Base-by-base conservation (phyloP, 2,113 vertebrate genomes). In the Raja brachyura region DNA sequence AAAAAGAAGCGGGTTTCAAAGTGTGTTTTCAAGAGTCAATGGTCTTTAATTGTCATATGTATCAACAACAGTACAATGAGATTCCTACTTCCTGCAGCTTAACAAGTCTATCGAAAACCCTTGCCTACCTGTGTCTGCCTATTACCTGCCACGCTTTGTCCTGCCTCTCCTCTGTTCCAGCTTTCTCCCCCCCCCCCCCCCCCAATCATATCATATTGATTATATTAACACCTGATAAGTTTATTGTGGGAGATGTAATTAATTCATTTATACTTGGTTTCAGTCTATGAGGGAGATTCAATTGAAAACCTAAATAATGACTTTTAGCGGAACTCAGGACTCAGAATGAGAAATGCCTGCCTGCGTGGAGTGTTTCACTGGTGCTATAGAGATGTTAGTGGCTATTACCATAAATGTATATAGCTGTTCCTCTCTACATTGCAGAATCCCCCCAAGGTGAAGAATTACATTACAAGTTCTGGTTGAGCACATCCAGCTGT, bases 401-500 rank as follows among this genome's bases (percentile, higher is more conserved):
- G 20, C 63, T 88, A 88, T 88, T 31, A 88, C 83, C 59, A 63
- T 63, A 88, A 63, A 28, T 66, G 11, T 31, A 33, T 63, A 8
- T 33, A 63, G 59, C 83, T 16, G 16, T 88, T 61, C 83, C 28
- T 88, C n/a, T 59, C n/a, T 33, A 66, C 33, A 63, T n/a, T 28
- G 31, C 28, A 86, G 28, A 86, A 86, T 86, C 56, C 81, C 54
- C 54, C 59, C 0, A 16, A 56, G 83, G 11, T 88, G 56, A 88
- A 88, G 83, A 63, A 66, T 88, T 88, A 59, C 59, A 31, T 63
- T 88, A 66, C 59, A 66, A 14, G 56, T 88, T 13, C 61, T 31
- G 83, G 83, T 63, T 88, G 83, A 88, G n/a, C 59, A 63, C 59
- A 66, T 63, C 13, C 83, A n/a, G 59, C 83, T 66, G 83, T 59